Conservation (phyloP, 2,797 vertebrate species). For the Hypotaenidia okinawae region DNA sequence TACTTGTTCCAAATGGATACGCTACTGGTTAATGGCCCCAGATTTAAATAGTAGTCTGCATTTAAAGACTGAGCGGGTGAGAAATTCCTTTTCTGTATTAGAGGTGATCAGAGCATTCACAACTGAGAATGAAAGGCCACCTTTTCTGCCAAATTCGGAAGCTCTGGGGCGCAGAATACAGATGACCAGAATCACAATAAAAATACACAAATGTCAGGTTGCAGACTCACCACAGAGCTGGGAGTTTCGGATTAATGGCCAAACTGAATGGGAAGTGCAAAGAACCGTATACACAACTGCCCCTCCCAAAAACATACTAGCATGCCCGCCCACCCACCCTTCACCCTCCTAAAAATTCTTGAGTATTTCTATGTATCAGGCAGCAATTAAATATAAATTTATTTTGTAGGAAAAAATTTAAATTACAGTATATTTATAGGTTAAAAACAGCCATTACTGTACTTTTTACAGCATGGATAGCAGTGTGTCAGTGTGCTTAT, state of each 20-base stretch:
- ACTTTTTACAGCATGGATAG: constrained; percentile 53
- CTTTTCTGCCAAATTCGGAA: constrained; percentile 35
- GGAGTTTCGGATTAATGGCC: constrained; percentile 28
- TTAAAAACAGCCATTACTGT: constrained; percentile 70
- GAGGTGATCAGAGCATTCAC: constrained; percentile 47
- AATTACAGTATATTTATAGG: constrained; percentile 71
- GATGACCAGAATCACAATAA: constrained; percentile 20
- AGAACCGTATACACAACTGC: constrained; percentile 15
- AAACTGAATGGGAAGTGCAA: constrained; percentile 39
- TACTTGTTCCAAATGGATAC: background rate
- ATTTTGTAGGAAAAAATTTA: constrained; percentile 72
- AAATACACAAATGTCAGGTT: constrained; percentile 24
- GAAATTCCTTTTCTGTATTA: constrained; percentile 14
- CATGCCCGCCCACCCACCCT: background rate
- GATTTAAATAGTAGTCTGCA: background rate
- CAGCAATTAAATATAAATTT: constrained; percentile 72
- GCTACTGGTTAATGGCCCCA: background rate
- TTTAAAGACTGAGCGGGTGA: background rate
- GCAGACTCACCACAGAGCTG: constrained; percentile 39
- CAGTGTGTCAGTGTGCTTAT: constrained; percentile 65
- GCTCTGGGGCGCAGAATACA: background rate
- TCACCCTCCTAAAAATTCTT: constrained; percentile 55
- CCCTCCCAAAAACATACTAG: background rate
- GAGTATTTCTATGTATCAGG: constrained; percentile 64
- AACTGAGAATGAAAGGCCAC: constrained; percentile 25